These are phyloP conservation scores for Drosophila formosana DNA, from an alignment of 2,888 invertebrate genomes.

Conservation along the genomic window DNA sequence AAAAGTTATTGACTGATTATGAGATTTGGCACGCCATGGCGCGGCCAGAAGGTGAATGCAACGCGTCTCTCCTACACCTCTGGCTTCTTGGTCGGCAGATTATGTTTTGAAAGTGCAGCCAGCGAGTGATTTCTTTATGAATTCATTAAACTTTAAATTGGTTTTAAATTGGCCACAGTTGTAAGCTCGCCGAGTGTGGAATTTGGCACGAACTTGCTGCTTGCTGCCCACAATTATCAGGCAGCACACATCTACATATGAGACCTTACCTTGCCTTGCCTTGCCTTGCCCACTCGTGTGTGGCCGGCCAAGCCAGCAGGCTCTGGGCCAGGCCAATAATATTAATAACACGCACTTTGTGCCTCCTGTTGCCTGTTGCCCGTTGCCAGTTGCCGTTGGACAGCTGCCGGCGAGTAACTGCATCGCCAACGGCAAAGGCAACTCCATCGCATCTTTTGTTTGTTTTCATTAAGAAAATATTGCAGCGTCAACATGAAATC, in stretches of 20 bases:
- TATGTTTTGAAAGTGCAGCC: constrained; percentile 80
- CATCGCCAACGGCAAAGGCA: constrained; percentile 37
- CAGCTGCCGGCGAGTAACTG: constrained; percentile 26
- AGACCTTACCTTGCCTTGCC: constrained; percentile 5
- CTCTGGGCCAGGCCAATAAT: constrained; percentile 76
- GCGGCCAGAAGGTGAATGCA: constrained; percentile 48
- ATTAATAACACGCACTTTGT: constrained; percentile 81
- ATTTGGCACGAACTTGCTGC: constrained; percentile 78
- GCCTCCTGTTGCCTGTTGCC: constrained; percentile 29
- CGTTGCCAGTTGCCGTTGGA: constrained; percentile 32
- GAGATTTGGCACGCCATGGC: constrained; percentile 81
- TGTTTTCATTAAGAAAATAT: constrained; percentile 81
- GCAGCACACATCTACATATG: constrained; percentile 63
- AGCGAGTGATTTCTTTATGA: constrained; percentile 78
- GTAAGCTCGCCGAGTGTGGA: constrained; percentile 49
- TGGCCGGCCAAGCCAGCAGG: constrained; percentile 32
- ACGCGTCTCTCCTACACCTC: constrained; percentile 4
- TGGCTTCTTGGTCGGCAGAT: constrained; percentile 69
- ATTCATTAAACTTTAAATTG: constrained; percentile 82
- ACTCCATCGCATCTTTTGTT: constrained; percentile 71
- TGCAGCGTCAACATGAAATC: constrained; percentile 81
- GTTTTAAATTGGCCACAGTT: constrained; percentile 78
- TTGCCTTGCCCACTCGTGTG: constrained; percentile 42
- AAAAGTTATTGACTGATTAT: constrained; percentile 82
- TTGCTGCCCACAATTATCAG: constrained; percentile 70